Conservation (phyloP, 2,888 invertebrate genomes). For the Nebria salina region DNA sequence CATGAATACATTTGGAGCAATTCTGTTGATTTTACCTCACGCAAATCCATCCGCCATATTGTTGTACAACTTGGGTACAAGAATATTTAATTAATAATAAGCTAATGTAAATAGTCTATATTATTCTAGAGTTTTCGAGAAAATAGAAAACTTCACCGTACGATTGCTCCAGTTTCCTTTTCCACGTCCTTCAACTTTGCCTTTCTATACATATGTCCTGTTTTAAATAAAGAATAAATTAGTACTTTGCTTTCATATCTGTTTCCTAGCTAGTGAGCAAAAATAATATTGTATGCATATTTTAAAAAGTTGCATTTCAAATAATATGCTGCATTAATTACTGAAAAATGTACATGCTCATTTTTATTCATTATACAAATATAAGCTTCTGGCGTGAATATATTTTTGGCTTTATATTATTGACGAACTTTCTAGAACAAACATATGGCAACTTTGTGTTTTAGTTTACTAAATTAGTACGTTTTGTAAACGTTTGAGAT, state of each 20-base stretch:
- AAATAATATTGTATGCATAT: neutral
- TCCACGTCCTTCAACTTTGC: neutral
- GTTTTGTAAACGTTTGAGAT: neutral
- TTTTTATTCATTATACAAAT: neutral
- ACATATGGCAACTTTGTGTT: neutral
- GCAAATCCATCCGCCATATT: neutral
- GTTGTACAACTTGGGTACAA: neutral
- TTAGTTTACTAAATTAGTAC: neutral
- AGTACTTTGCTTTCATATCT: neutral
- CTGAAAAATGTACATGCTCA: neutral
- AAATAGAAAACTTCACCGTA: neutral
- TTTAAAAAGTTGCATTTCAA: neutral
- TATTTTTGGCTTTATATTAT: too few relatives aligned
- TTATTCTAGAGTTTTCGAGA: neutral
- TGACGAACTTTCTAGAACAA: too few relatives aligned
- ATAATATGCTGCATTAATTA: neutral
- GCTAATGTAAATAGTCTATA: neutral
- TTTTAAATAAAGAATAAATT: neutral
- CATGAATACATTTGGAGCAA: too few relatives aligned
- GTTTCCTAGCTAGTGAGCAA: neutral
- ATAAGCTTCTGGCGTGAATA: neutral
- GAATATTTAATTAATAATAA: neutral
- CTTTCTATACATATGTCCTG: neutral
- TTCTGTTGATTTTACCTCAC: neutral
- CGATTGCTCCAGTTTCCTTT: neutral